Evolutionary conservation across 2,113 vertebrate species (phyloP).

Genomic region (Gambusia affinis): DNA sequence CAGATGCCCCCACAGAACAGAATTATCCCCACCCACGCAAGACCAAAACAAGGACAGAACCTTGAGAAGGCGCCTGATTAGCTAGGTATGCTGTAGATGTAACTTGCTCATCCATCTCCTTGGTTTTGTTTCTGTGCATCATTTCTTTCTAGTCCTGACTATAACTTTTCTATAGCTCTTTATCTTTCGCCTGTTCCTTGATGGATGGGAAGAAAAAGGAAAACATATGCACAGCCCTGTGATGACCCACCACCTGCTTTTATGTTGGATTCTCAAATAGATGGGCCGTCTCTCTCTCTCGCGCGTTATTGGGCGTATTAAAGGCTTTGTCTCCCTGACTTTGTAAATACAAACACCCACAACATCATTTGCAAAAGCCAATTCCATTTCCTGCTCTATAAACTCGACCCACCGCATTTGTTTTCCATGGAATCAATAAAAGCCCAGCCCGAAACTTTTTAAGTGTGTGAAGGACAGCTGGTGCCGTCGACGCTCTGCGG

Average conservation of each 20-base stretch:
- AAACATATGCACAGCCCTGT: conserved; percentile 72
- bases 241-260: conserved; percentile 63
- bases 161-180: conserved; percentile 58
- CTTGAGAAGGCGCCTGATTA: conserved; percentile 47
- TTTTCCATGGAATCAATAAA: conserved; percentile 28
- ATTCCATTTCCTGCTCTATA: conserved; percentile 51
- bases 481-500: background rate
- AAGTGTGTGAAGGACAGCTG: background rate
- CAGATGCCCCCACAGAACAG: conserved; percentile 73
- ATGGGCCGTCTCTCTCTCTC: conserved; percentile 56
- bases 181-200: conserved; percentile 46
- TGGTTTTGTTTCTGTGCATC: conserved; percentile 23
- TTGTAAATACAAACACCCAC: conserved; percentile 40
- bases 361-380: conserved; percentile 40
- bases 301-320: conserved; percentile 61
- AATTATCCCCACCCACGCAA: conserved; percentile 18
- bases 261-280: conserved; percentile 71
- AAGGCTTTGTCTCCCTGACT: conserved; percentile 42
- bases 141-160: conserved; percentile 41
- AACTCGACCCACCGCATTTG: conserved; percentile 23
- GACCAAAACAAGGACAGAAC: conserved; percentile 21
- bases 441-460: conserved; percentile 1
- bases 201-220: conserved; percentile 62
- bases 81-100: conserved; percentile 11
- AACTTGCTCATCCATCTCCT: conserved; percentile 16